Evolutionary conservation across 2,797 vertebrate species (phyloP), one percentile per base, ranked within the genome.

Genomic region (Crotalus adamanteus): DNA sequence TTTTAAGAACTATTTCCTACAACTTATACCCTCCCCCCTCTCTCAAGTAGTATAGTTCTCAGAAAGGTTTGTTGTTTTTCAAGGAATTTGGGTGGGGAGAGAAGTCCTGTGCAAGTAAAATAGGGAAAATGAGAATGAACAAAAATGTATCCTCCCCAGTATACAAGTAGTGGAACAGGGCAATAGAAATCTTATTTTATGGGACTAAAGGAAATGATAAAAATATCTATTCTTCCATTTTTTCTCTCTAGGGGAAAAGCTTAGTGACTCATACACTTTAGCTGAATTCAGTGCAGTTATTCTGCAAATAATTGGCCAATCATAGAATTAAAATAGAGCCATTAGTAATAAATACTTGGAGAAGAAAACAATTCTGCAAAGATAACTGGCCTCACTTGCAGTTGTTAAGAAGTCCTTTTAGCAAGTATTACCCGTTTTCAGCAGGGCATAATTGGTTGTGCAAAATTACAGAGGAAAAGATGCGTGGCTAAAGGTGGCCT

Each of bases 341-440:
- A 93, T 95, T 96, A 95, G 94, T 69, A 92, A 94, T 87, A 57
- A 57, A 94, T 93, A 88, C 4, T 31, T 96, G 95, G 91, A 95
- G 92, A 91, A 78, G 57, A 91, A 11, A 4, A 37, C 57, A 16
- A 37, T 90, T 92, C 51, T 92, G 57, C 86, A 92, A 88, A 89
- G 61, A 91, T 92, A 92, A 92, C 93, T 56, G 47, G 86, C 0
- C 89, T 89, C 89, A 57, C 92, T 78, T 31, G 42, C 42, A 57
- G 55, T 4, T 6, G 9, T 94, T 1, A 3, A n/a, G 56, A 25
- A 91, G 90, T 91, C 86, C 63, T 91, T 90, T 86, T 73, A 56
- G 65, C 1, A n/a, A 47, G 8, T 47, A 83, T 83, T 47, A 88
- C 18, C n/a, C 61, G 83, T 87, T 93, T 88, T 78, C 69, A 91